Evolutionary conservation across 2,797 vertebrate genomes (phyloP).

Genomic region (Alauda arvensis): DNA sequence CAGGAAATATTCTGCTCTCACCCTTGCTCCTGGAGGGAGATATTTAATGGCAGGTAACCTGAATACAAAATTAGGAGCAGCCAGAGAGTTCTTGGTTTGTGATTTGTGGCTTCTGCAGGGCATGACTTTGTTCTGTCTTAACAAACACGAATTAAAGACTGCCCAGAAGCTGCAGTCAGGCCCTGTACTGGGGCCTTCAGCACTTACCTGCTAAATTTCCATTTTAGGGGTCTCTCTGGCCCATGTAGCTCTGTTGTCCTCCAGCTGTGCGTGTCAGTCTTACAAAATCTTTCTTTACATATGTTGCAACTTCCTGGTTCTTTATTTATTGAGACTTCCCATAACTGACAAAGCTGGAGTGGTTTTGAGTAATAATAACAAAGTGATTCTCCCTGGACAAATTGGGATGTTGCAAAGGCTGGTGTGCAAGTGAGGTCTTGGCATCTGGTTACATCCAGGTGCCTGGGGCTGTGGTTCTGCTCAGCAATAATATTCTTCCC

Average conservation of each 20-base stretch:
- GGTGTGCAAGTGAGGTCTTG: not conserved
- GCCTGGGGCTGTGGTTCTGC: slow-evolving; percentile 59
- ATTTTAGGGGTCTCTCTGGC: not conserved
- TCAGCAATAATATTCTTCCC: slow-evolving; percentile 72
- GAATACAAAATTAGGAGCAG: slow-evolving; percentile 10
- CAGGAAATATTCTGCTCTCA: slow-evolving; percentile 16
- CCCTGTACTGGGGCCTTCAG: not conserved
- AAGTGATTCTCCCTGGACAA: not conserved
- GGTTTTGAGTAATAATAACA: not conserved
- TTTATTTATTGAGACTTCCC: not conserved
- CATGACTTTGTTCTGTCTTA: not conserved
- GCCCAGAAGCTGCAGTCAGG: not conserved
- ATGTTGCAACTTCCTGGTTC: not conserved
- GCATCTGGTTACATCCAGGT: slow-evolving; percentile 3
- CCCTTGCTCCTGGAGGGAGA: slow-evolving; percentile 25
- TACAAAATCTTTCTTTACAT: not conserved
- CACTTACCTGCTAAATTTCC: not conserved
- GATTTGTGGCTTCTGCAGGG: not conserved
- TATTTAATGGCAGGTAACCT: not conserved
- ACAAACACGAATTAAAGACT: not conserved
- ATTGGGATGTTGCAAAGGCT: slow-evolving; percentile 23
- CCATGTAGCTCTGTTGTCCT: not conserved
- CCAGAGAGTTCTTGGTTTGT: slow-evolving; percentile 28
- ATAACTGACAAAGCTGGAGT: not conserved
- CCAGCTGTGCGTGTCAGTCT: not conserved